Conservation (phyloP, 2,797 vertebrate genomes). For the Potorous gilbertii region DNA sequence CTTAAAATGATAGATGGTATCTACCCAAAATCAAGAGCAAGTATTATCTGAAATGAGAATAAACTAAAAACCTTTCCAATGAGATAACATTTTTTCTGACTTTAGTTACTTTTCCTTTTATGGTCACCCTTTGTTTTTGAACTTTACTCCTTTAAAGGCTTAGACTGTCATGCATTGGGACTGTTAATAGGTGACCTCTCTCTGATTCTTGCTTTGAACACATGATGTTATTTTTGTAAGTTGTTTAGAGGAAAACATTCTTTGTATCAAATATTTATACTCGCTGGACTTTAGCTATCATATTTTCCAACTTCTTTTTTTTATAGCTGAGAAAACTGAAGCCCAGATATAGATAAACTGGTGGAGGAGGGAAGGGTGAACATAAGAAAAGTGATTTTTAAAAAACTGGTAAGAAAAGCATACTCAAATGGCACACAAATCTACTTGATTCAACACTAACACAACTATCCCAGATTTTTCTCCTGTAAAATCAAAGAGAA, state of each 20-base stretch:
- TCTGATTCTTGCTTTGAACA: not conserved
- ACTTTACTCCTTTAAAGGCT: not conserved
- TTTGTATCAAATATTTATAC: not conserved
- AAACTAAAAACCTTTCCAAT: too few relatives aligned
- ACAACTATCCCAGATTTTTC: not conserved
- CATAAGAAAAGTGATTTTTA: not conserved
- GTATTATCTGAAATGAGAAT: too few relatives aligned
- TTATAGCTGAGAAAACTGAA: constrained; percentile 10
- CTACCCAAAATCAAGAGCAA: too few relatives aligned
- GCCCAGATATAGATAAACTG: not conserved
- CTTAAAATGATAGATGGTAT: too few relatives aligned
- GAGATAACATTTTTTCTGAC: not conserved
- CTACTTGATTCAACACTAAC: not conserved
- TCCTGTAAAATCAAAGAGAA: not conserved
- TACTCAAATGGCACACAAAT: not conserved
- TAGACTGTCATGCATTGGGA: not conserved
- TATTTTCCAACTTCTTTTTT: not conserved
- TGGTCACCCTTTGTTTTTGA: not conserved
- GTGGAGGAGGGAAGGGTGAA: not conserved
- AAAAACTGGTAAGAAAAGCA: not conserved
- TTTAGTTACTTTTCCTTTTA: not conserved
- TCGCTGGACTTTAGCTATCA: not conserved
- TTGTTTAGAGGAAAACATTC: not conserved
- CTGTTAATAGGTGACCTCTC: not conserved
- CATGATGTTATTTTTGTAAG: not conserved